Evolutionary conservation across 2,113 vertebrate species (phyloP).

Genomic region (Rhineura floridana): DNA sequence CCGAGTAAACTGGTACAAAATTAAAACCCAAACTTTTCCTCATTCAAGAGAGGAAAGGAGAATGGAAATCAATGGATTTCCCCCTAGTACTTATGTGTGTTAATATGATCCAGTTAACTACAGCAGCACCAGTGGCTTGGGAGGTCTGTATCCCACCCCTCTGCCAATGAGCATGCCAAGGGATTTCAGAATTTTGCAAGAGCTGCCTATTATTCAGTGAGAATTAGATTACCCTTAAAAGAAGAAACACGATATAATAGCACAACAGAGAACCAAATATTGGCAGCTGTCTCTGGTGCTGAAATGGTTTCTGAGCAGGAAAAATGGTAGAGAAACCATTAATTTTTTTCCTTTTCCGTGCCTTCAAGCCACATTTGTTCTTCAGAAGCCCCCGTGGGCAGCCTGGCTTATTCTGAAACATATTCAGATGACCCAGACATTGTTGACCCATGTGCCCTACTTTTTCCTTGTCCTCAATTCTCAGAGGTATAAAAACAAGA

Average conservation of each 20-base stretch:
- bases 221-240: neutral
- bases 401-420: neutral
- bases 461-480: neutral
- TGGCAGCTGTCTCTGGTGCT: conserved; percentile 33
- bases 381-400: no score
- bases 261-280: neutral
- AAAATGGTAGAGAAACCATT: neutral
- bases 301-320: neutral
- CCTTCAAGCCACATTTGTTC: no score
- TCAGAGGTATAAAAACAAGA: neutral
- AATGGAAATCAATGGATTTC: neutral
- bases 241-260: neutral
- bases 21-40: neutral
- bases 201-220: neutral
- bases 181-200: neutral
- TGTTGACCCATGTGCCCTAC: neutral
- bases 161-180: no score
- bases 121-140: neutral
- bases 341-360: no score
- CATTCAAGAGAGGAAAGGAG: neutral
- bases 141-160: neutral
- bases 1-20: no score
- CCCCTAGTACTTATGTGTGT: neutral
- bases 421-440: neutral
- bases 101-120: neutral